Percentiles rank a stretch among this genome's conserved stretches.
phyloP scores from a whole-genome alignment of 2,888 invertebrate genomes.

The Cataglyphis cursor region DNA sequence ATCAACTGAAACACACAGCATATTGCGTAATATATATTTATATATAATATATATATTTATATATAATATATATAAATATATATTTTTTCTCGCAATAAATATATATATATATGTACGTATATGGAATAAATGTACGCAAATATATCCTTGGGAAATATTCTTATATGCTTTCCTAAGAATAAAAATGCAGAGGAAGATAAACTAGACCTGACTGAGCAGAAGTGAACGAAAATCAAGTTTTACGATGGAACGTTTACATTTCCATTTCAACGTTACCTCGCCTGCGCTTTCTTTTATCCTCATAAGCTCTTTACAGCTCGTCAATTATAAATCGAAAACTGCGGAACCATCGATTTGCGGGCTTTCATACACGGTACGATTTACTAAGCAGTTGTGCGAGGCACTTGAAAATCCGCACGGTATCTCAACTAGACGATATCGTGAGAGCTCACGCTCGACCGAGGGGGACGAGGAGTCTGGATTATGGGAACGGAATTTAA shows the following conservation, averaged over 20 bases:
- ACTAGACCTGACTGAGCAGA: background rate
- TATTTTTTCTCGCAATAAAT: too few relatives aligned
- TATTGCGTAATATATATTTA: background rate
- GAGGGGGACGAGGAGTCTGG: background rate
- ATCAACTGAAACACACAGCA: background rate
- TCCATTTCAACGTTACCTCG: background rate
- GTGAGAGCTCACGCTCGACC: constrained; percentile 25
- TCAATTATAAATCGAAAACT: constrained; percentile 34
- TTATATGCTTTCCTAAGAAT: background rate
- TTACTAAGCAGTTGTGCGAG: constrained; percentile 24
- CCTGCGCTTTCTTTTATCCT: background rate
- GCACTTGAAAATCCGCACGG: constrained; percentile 5
- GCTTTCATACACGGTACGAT: background rate
- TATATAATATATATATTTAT: background rate
- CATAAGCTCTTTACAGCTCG: background rate
- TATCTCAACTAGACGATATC: constrained; percentile 17
- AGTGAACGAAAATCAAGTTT: constrained; percentile 21
- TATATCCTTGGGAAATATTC: constrained; percentile 14
- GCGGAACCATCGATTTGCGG: background rate
- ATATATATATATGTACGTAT: too few relatives aligned
- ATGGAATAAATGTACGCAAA: background rate
- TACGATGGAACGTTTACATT: background rate
- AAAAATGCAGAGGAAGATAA: constrained; percentile 14
- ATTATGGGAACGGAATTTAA: constrained; percentile 52
- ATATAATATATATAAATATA: background rate